Conservation (phyloP, 1,140 invertebrate genomes). For the Drosophila arizonae region DNA sequence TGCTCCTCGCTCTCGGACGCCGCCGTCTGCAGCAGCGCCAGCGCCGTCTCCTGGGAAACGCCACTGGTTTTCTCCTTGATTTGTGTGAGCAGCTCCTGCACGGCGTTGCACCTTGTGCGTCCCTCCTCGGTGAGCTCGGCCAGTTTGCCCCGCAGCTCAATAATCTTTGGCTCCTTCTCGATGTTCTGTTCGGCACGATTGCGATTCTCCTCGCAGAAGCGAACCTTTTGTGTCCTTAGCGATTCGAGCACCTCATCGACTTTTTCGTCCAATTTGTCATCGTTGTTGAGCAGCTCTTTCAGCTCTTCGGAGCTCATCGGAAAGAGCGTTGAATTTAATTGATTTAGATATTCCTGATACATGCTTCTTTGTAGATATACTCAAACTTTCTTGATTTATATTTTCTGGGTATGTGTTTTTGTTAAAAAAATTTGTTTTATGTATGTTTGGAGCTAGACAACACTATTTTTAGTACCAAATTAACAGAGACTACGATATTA, state of each 20-base stretch:
- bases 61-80: slow-evolving; percentile 88
- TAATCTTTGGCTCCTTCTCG: slow-evolving; percentile 90
- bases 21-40: slow-evolving; percentile 92
- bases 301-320: slow-evolving; percentile 89
- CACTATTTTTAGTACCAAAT: slow-evolving; percentile 8
- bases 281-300: slow-evolving; percentile 92
- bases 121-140: slow-evolving; percentile 88
- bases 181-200: slow-evolving; percentile 94
- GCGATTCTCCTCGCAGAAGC: slow-evolving; percentile 92
- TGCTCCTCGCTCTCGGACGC: slow-evolving; percentile 94
- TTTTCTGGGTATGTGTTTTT: not conserved
- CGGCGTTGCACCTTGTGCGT: slow-evolving; percentile 86
- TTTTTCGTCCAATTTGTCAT: slow-evolving; percentile 91
- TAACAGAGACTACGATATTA: slow-evolving; percentile 6
- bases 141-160: slow-evolving; percentile 87
- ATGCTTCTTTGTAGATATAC: slow-evolving; percentile 32
- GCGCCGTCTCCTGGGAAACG: slow-evolving; percentile 90
- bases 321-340: slow-evolving; percentile 84
- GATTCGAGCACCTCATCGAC: slow-evolving; percentile 89
- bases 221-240: slow-evolving; percentile 91
- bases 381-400: not conserved
- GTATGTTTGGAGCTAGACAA: not conserved
- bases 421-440: slow-evolving; percentile 34
- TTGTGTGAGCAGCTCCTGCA: slow-evolving; percentile 88
- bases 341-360: slow-evolving; percentile 82